These are phyloP conservation scores for Crotalus tigris DNA, from an alignment of 2,113 vertebrate genomes.

Conservation along the genomic window DNA sequence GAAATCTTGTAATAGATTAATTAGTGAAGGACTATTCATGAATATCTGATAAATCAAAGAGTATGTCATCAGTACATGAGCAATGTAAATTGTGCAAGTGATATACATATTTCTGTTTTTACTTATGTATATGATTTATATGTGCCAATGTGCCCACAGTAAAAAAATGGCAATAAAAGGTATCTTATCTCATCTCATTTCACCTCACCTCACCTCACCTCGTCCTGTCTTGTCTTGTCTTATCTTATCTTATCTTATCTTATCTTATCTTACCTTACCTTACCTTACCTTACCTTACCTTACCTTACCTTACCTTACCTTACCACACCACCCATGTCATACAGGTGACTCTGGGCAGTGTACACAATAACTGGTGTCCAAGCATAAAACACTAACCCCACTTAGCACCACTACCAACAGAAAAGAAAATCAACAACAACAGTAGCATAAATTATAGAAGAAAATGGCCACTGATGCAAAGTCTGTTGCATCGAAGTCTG, in stretches of 20 bases:
- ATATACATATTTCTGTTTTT: neutral
- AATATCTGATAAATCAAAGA: neutral
- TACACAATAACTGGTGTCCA: neutral
- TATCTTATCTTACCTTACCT: no score
- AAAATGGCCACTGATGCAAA: neutral
- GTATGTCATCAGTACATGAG: neutral
- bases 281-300: no score
- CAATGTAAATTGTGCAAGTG: neutral
- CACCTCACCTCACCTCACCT: no score
- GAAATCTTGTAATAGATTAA: neutral
- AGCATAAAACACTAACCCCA: neutral
- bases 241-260: no score
- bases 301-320: no score
- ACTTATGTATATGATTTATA: neutral
- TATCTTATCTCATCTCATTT: no score
- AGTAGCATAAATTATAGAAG: neutral
- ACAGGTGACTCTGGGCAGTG: neutral
- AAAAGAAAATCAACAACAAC: neutral
- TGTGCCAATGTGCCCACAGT: no score
- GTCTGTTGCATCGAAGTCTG: neutral
- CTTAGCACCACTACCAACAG: neutral
- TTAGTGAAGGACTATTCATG: neutral
- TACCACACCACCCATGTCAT: neutral
- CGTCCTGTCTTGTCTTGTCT: no score
- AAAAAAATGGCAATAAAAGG: no score